Evolutionary conservation across 2,888 invertebrate species (phyloP), one percentile per base, ranked within the genome.

Genomic region (Cheilosia pagana): DNA sequence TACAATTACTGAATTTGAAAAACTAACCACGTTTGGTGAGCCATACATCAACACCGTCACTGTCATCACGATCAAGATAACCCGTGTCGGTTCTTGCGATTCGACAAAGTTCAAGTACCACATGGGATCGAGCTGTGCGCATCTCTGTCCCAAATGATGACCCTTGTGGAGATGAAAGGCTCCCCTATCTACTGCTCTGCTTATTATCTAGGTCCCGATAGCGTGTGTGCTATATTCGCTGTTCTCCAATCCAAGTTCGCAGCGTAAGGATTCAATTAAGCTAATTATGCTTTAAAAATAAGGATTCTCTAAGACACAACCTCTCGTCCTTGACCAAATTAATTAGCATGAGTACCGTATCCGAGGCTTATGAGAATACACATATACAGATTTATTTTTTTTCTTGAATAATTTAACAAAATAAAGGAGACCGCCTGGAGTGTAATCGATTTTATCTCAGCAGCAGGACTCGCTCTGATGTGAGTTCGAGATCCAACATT

Each of bases 21-120:
- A 70, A 65, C 70, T 70, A 60, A 70, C 83, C 72, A 74, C 74
- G 83, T 79, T 75, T 70, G 59, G 77, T 68, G 68, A 74, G 68
- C 52, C 74, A 50, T 72, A 50, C 41, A 55, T 60, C 43, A 53
- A 12, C 62, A 62, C 50, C 39, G 28, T 43, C 55, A 39, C 39
- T 55, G 23, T 72, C 59, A n/a, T 53, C 25, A 65, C 48, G 35
- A 16, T 63, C 31, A 19, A 60, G 62, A 81, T 55, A 68, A 45
- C 55, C 21, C 25, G 65, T 75, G 52, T 67, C 67, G 62, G 62
- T 62, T 67, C 67, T 57, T 67, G 57, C 62, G 55, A 53, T 72
- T 60, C 55, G 50, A 62, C 55, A 70, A 63, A 78, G 83, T 79
- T 79, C 78, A 74, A 78, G 78, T 43, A 67, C 50, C 67, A 78